These are phyloP conservation scores for Psephotus haematonotus DNA, from an alignment of 2,113 vertebrate genomes.

Conservation along the genomic window DNA sequence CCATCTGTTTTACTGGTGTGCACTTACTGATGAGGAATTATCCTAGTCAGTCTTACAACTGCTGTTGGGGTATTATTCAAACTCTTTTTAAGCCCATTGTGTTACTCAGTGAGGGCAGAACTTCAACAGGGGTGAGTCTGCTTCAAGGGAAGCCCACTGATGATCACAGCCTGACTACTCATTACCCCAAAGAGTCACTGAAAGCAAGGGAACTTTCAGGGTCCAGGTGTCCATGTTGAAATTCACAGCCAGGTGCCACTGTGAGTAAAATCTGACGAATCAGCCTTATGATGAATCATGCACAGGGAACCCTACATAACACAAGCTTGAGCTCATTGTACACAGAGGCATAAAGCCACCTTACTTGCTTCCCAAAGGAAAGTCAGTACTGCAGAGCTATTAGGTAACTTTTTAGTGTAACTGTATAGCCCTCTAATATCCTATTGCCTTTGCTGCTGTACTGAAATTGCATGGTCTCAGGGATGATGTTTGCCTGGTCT, in stretches of 20 bases:
- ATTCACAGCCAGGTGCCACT: background rate
- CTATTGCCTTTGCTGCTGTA: background rate
- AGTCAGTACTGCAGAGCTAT: background rate
- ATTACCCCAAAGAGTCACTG: background rate
- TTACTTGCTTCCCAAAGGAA: background rate
- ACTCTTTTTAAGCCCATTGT: background rate
- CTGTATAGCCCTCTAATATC: background rate
- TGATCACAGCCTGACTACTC: background rate
- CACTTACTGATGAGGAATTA: background rate
- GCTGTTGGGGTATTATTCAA: background rate
- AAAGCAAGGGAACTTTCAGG: background rate
- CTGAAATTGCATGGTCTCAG: background rate
- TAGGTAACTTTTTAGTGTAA: background rate
- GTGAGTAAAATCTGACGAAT: background rate
- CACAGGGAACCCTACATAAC: background rate
- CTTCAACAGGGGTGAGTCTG: background rate
- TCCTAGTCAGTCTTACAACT: background rate
- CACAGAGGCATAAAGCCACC: background rate
- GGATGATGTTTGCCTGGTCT: fast-evolving
- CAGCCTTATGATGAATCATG: background rate
- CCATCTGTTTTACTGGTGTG: background rate
- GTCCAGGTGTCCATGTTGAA: background rate
- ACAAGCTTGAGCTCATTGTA: background rate
- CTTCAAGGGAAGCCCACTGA: background rate
- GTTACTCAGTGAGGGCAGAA: background rate